Base-by-base conservation (phyloP, 2,888 invertebrate genomes). In the Pristionchus exspectatus region DNA sequence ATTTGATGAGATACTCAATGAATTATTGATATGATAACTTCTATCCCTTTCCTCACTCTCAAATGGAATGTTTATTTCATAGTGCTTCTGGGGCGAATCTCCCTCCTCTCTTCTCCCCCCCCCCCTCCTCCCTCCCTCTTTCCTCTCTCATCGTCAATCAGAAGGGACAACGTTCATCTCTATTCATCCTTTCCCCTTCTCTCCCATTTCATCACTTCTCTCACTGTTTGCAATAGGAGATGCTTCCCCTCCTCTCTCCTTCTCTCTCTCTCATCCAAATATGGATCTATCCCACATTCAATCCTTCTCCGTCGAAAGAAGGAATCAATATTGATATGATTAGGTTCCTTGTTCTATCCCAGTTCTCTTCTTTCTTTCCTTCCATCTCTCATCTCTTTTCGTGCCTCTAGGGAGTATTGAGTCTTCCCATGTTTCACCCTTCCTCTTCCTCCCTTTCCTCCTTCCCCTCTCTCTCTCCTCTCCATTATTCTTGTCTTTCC, bases 41-140 rank as follows among this genome's bases (percentile, higher is more conserved):
- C 16, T 72, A 5, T 72, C 72, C 72, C 72, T 18, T 72, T 33
- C 18, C 74, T 38, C 38, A 21, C 74, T 38, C 33, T 74, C 38
- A 74, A 33, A 74, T 74, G 2, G 69, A 69, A 38, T 74, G 33
- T 74, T 74, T 74, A 74, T 74, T 74, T 74, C 74, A 74, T 56
- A 84, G 54, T 84, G 54, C 84, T 84, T 84, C 84, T 84, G 54
- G 56, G 54, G 54, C 59, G 84, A 56, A 54, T 44, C 86, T 86
- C 86, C 50, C n/a, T 33, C 86, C n/a, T 30, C 59, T 59, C 21
- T 12, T 83, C 83, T 44, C 50, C 44, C 21, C 16, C 86, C n/a
- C n/a, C 50, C 86, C n/a, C 59, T 21, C 56, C 33, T 9, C 9
- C 18, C 12, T 18, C 21, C 59, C 2, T 3, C 56, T 85, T 59